Evolutionary conservation across 2,113 vertebrate species (phyloP).

Genomic region (Climacteris rufus): DNA sequence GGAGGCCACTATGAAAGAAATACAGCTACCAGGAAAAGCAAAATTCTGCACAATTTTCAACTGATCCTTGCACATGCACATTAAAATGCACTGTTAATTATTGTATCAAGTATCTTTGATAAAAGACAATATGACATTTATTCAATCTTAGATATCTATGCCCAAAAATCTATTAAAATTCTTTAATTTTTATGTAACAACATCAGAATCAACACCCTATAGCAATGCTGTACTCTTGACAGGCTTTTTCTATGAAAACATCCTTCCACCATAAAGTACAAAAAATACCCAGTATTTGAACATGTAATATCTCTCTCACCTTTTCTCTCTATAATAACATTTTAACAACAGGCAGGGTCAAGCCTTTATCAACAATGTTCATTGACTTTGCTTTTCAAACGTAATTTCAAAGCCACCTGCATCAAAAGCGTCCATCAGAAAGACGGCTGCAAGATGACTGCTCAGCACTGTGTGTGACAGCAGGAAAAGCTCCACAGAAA

Average conservation of each 20-base stretch:
- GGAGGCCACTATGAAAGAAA: not conserved
- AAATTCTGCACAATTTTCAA: not conserved
- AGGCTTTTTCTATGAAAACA: not conserved
- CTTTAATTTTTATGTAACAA: not conserved
- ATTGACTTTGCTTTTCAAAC: not conserved
- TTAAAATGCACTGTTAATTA: not conserved
- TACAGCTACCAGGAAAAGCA: not conserved
- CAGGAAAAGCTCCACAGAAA: not conserved
- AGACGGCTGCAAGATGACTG: fast-evolving
- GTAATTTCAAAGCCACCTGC: not conserved
- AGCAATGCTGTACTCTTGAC: not conserved
- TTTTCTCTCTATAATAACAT: not conserved
- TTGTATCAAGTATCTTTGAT: not conserved
- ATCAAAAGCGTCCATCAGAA: not conserved
- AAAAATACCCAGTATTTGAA: not conserved
- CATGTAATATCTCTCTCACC: fast-evolving
- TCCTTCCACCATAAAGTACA: not conserved
- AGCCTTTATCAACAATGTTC: not conserved
- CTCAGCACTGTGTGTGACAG: not conserved
- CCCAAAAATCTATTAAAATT: not conserved
- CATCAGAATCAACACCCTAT: not conserved
- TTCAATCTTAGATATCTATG: not conserved
- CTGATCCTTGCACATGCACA: not conserved
- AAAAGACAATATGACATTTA: not conserved
- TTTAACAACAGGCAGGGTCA: not conserved